phyloP scores from a whole-genome alignment of 37 sponge, comb jelly and placozoan species.

The Eunapius fragilis region DNA sequence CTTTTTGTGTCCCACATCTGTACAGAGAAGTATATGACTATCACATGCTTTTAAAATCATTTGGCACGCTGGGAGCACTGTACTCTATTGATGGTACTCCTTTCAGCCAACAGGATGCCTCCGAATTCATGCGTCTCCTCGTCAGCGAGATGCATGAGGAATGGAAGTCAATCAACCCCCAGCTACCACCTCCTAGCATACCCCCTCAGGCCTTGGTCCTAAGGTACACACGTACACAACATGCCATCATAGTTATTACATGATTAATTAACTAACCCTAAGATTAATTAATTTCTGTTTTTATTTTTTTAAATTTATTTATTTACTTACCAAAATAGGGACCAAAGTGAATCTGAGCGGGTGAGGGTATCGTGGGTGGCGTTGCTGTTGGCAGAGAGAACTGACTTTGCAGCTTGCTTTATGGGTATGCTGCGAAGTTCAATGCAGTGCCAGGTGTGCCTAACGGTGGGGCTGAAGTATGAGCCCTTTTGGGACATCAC shows the following conservation, averaged over 20 bases:
- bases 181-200: too few species aligned
- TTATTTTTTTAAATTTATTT: not conserved
- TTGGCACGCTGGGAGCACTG: not conserved
- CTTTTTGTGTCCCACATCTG: too few species aligned
- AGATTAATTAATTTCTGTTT: too few species aligned
- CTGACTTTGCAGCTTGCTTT: constrained; percentile 56
- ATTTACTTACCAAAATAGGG: constrained; percentile 1
- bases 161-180: constrained; percentile 6
- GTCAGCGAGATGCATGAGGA: constrained; percentile 79
- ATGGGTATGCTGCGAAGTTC: constrained; percentile 79
- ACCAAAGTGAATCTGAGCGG: not conserved
- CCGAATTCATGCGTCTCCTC: constrained; percentile 87
- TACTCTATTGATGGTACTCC: not conserved
- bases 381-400: constrained; percentile 17
- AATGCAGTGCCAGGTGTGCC: constrained; percentile 52
- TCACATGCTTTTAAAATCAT: not conserved
- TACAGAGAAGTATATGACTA: too few species aligned
- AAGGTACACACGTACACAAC: too few species aligned
- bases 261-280: too few species aligned
- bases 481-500: constrained; percentile 93
- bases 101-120: constrained; percentile 83
- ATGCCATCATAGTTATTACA: too few species aligned
- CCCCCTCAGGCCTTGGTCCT: too few species aligned
- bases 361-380: constrained; percentile 13
- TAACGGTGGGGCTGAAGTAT: constrained; percentile 64